Base-by-base conservation (phyloP, 1,140 invertebrate genomes). In the Drosophila micromelanica region DNA sequence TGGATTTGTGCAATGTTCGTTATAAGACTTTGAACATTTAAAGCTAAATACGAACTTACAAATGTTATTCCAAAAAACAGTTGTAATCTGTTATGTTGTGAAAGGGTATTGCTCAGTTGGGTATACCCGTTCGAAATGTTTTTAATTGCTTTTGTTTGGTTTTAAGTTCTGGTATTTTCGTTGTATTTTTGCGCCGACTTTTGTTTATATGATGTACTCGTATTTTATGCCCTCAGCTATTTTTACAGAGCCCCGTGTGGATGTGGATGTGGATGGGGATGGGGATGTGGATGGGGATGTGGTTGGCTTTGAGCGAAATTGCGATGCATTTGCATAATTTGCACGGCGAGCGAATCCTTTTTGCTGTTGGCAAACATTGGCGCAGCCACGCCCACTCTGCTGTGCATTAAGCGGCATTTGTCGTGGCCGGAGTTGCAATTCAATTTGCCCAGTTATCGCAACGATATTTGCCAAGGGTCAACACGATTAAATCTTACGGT, bases 401-500 rank as follows among this genome's bases (percentile, higher is more conserved):
- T 23, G 35, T 12, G 52, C 69, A 72, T 67, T 70, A 74, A 69
- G 52, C 67, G 45, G 5, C 57, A 51, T 43, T 74, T 70, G 64
- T 17, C 40, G 48, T 51, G 35, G 35, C 55, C 30, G 57, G 52
- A 40, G 12, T 6, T 12, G 20, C 63, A 78, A 84, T 85, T 86
- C 82, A 89, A 89, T 87, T 87, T 89, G 56, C 61, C 61, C 48
- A 62, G 54, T 80, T 68, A 70, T 69, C 61, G 63, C 73, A n/a
- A 59, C 38, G 52, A 9, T 90, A 70, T 89, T 89, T 89, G 77
- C 67, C 12, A 1, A 55, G 13, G 12, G 76, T 89, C 84, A 89
- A 89, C 84, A 84, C 84, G 84, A 84, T 89, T 89, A 60, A 35
- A 57, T 32, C 52, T 86, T 78, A 86, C 78, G 81, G 63, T 45